phyloP scores from a whole-genome alignment of 2,113 vertebrate genomes.

The Carassius gibelio region DNA sequence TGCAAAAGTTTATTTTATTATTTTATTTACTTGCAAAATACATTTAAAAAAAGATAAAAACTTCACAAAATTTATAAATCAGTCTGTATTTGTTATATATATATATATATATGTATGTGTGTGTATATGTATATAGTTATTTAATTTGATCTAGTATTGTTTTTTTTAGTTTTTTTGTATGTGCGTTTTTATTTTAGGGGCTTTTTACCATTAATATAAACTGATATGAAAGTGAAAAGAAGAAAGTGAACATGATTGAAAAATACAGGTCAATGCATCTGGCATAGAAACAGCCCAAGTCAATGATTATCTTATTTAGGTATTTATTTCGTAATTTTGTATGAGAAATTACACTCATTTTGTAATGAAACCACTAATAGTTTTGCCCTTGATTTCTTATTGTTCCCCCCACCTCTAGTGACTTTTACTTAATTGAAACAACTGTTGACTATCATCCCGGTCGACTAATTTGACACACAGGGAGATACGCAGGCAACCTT shows the following conservation, averaged over 20 bases:
- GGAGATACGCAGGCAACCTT: not conserved
- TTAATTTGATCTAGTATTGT: not conserved
- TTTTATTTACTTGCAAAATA: not conserved
- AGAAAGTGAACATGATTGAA: not conserved
- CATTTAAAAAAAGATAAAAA: not conserved
- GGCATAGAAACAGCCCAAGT: not conserved
- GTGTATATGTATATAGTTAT: not conserved
- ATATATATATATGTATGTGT: not conserved
- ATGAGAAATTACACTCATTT: not conserved
- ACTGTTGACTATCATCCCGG: constrained; percentile 14
- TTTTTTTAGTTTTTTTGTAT: not conserved
- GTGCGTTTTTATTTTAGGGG: not conserved
- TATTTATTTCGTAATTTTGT: not conserved
- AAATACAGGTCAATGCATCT: not conserved
- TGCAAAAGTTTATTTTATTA: too few species aligned
- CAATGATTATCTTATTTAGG: not conserved
- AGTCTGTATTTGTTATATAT: not conserved
- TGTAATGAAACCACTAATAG: not conserved
- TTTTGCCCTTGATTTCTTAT: constrained; percentile 19
- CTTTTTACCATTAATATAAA: not conserved
- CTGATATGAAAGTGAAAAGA: not conserved
- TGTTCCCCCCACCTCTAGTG: not conserved
- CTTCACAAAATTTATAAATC: not conserved
- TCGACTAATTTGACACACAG: constrained; percentile 4
- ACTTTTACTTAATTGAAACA: constrained; percentile 35